These are phyloP conservation scores for Montipora sp. DNA, from an alignment of 64 coral and sea anemone species.

Conservation along the genomic window DNA sequence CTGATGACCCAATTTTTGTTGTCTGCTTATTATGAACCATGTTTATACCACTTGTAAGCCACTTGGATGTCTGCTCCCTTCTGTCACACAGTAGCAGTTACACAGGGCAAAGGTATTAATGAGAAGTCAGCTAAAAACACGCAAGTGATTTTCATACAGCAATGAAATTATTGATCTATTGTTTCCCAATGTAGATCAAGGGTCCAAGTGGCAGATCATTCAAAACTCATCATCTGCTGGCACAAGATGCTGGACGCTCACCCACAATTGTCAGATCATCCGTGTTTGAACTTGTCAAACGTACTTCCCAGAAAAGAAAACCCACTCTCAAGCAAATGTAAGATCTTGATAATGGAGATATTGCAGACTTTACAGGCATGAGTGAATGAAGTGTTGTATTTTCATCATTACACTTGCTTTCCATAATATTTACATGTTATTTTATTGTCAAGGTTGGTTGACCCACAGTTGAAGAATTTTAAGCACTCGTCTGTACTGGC, in stretches of 20 bases:
- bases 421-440: not conserved
- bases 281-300: conserved; percentile 95
- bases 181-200: conserved; percentile 40
- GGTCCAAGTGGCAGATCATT: conserved; percentile 73
- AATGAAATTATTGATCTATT: not conserved
- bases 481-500: conserved; percentile 67
- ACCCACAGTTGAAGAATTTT: conserved; percentile 83
- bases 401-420: not conserved
- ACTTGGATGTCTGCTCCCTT: too few relatives aligned
- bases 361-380: not conserved
- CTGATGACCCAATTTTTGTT: too few relatives aligned
- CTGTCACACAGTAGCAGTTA: too few relatives aligned
- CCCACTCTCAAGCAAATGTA: conserved; percentile 93
- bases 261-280: conserved; percentile 85
- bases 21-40: too few relatives aligned
- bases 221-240: conserved; percentile 78
- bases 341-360: not conserved
- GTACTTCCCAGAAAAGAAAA: conserved; percentile 91
- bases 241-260: conserved; percentile 85
- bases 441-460: conserved; percentile 70
- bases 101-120: too few relatives aligned
- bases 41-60: too few relatives aligned
- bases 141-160: too few relatives aligned
- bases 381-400: not conserved
- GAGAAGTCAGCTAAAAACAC: too few relatives aligned